Percentiles rank a stretch among this genome's conserved stretches.
phyloP scores from a whole-genome alignment of 2,888 invertebrate genomes.

The Heteromyza rotundicornis region DNA sequence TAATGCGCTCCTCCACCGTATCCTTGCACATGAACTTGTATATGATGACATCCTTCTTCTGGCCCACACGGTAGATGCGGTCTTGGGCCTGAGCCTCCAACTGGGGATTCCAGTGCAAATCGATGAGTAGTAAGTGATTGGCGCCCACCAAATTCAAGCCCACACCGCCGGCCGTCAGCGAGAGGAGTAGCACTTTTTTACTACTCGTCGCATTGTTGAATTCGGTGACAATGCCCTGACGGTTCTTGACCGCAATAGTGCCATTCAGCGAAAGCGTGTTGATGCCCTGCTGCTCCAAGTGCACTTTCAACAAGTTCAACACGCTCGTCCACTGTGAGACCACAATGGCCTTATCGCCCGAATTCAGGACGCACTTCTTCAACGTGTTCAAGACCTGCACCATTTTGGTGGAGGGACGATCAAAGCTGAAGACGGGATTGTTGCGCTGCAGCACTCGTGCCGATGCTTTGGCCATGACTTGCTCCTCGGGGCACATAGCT shows the following conservation, averaged over 20 bases:
- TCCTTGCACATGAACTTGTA: constrained; percentile 85
- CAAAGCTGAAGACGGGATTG: constrained; percentile 74
- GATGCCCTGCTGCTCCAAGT: constrained; percentile 67
- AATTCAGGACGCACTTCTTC: constrained; percentile 64
- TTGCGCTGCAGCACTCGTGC: constrained; percentile 69
- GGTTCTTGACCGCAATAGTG: constrained; percentile 72
- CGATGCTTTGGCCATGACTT: constrained; percentile 67
- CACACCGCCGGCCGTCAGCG: constrained; percentile 92
- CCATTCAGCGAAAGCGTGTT: constrained; percentile 77
- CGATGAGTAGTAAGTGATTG: constrained; percentile 87
- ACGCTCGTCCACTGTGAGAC: constrained; percentile 94
- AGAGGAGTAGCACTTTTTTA: constrained; percentile 77
- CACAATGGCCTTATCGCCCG: constrained; percentile 77
- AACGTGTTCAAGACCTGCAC: constrained; percentile 68
- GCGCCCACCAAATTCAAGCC: constrained; percentile 93
- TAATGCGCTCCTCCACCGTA: constrained; percentile 88
- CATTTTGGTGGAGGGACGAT: constrained; percentile 71
- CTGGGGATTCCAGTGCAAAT: constrained; percentile 98
- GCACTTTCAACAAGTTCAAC: constrained; percentile 73
- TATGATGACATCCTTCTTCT: constrained; percentile 78
- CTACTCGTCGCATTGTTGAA: constrained; percentile 72
- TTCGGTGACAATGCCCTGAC: constrained; percentile 72
- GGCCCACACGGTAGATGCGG: constrained; percentile 90
- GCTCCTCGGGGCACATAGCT: constrained; percentile 45
- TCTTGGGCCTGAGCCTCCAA: constrained; percentile 94